Evolutionary conservation across 2,113 vertebrate species (phyloP), one percentile per base, ranked within the genome.

Genomic region (Anoura caudifer): DNA sequence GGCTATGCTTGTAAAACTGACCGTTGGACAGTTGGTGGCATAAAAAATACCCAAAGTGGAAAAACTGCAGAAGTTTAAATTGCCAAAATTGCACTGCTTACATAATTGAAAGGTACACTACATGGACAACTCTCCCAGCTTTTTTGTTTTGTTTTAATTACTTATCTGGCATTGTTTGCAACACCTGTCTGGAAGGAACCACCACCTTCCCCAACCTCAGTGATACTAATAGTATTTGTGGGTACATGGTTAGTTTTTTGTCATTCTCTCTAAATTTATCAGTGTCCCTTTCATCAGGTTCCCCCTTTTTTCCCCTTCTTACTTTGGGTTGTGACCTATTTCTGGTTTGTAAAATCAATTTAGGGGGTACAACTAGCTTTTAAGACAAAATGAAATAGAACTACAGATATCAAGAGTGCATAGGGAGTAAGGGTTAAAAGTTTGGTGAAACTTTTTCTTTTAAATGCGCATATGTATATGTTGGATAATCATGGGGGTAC

Each of bases 271-370:
- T 81, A 56, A 82, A 85, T 59, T 95, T 63, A 80, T 79, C 16
- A 90, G 19, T 79, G n/a, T 79, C 20, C 41, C 26, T 76, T 85
- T n/a, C 26, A 22, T 69, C 47, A 52, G 20, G 20, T 11, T 67
- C 61, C 52, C 75, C 24, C 38, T 56, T 79, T 63, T 63, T 45
- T 63, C 45, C 61, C 17, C 50, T 17, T 73, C 63, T 52, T 70
- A 59, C 56, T 91, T 84, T 95, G 45, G 36, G 59, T 90, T 92
- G 80, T 38, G 33, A 86, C 43, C 45, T 65, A 33, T 89, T 91
- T 93, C 41, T 88, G 31, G 12, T 91, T 93, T 95, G 8, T 92
- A 87, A 95, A 76, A 73, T 82, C 52, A 91, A 2, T 67, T 88
- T 79, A 77, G 36, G 59, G 45, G 5, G 16, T 91, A 77, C 50